These are phyloP conservation scores for Probaryconus sp. DNA, from an alignment of 1,140 invertebrate species.

Conservation along the genomic window DNA sequence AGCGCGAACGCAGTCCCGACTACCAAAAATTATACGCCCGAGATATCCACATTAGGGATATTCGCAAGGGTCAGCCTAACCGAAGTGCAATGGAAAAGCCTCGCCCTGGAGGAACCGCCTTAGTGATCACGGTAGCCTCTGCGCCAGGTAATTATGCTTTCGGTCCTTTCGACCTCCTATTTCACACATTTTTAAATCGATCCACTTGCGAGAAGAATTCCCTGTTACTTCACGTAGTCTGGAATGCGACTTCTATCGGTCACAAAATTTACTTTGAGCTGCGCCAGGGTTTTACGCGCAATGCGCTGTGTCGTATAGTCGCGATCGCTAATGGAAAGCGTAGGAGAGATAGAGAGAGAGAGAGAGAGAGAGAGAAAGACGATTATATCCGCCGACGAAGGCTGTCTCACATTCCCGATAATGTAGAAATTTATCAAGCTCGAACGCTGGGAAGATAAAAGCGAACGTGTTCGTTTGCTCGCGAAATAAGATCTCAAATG, in stretches of 20 bases:
- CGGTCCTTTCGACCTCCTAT: neutral
- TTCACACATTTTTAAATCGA: neutral
- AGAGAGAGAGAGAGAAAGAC: slow-evolving; percentile 9
- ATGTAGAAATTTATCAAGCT: slow-evolving; percentile 26
- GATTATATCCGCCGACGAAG: slow-evolving; percentile 8
- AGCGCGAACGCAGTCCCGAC: too few species aligned
- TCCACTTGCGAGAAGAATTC: slow-evolving; percentile 29
- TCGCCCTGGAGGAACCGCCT: too few species aligned
- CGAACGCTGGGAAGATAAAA: slow-evolving; percentile 15
- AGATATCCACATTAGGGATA: too few species aligned
- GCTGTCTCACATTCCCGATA: slow-evolving; percentile 37
- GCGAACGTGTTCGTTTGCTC: slow-evolving; percentile 5
- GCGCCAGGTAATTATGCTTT: slow-evolving; percentile 83
- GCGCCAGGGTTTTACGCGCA: too few species aligned
- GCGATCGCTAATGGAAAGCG: neutral
- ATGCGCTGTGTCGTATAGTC: too few species aligned
- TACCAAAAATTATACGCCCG: slow-evolving; percentile 87
- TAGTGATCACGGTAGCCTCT: too few species aligned
- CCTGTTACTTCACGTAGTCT: too few species aligned
- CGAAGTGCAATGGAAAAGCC: slow-evolving; percentile 85
- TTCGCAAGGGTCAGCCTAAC: too few species aligned
- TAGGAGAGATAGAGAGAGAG: neutral
- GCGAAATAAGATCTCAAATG: slow-evolving; percentile 8
- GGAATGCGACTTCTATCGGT: too few species aligned
- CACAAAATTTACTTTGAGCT: too few species aligned